Evolutionary conservation across 2,888 invertebrate genomes (phyloP), one percentile per base, ranked within the genome.

Genomic region (Notodonta ziczac): DNA sequence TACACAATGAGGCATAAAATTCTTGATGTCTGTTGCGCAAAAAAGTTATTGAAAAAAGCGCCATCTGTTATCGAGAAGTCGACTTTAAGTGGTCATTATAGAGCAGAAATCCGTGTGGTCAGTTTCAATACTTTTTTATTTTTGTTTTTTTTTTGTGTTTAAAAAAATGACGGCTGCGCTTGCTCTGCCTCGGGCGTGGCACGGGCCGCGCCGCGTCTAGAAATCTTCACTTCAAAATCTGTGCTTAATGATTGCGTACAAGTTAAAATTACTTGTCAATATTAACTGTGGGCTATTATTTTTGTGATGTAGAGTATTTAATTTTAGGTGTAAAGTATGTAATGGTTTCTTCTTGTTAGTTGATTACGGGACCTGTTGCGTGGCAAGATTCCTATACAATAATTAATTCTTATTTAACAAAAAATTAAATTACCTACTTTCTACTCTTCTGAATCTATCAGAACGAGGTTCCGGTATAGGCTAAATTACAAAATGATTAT

Each of bases 201-300:
- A 88, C 87, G 87, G 85, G 87, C 87, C 84, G 76, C 66, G 72
- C 80, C 81, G 77, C 77, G 84, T 77, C 87, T 87, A 87, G 87
- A 81, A 83, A 84, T 83, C 80, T 81, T 83, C 81, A 75, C 78
- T 74, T 73, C 70, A 70, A 77, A 61, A 79, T 78, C 81, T 77
- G 74, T 77, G 73, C 72, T 69, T 81, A 84, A 81, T 81, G 77
- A 81, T 81, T 80, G 78, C 82, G 78, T 80, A 80, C 78, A 77
- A 77, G 76, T 80, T 76, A 70, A 72, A 79, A 84, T 86, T 80
- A 78, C 80, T 80, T 83, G 84, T 82, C 85, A 84, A 83, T 83
- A 83, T 76, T 76, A 77, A 79, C 74, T 65, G 65, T 70, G 52
- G 70, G 71, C 78, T 73, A 81, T 79, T 80, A 77, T 74, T 78